Conservation (phyloP, 2,797 vertebrate genomes). For the Galagoides demidoff region DNA sequence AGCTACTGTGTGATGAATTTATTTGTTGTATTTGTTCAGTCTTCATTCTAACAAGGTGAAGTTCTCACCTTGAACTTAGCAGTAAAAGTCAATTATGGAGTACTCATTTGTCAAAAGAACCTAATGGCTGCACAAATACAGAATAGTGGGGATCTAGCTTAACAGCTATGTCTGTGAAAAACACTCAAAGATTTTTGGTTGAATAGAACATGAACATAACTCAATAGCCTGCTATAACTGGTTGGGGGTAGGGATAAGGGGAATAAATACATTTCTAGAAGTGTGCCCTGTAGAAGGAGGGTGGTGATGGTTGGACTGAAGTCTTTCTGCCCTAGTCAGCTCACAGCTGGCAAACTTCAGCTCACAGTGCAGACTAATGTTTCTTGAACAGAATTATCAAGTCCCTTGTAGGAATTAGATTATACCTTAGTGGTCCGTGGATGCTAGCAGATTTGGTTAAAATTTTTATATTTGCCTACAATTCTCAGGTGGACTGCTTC, state of each 20-base stretch:
- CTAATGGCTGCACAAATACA: neutral
- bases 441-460: neutral
- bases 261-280: neutral
- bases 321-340: neutral
- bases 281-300: neutral
- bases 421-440: neutral
- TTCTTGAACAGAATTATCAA: neutral
- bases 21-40: conserved; percentile 37
- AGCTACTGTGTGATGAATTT: neutral
- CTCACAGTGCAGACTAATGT: neutral
- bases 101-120: neutral
- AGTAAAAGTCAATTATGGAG: neutral
- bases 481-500: conserved; percentile 37
- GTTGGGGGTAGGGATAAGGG: too few relatives aligned
- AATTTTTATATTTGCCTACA: conserved; percentile 29
- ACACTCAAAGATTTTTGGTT: neutral
- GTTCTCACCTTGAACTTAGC: too few relatives aligned
- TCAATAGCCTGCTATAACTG: neutral
- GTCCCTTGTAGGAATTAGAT: neutral
- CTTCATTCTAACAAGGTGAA: neutral
- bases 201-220: neutral
- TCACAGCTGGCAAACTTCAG: neutral
- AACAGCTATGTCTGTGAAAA: neutral
- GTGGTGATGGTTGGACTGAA: neutral
- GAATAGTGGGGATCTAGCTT: neutral